Conservation (phyloP, 2,113 vertebrate species). For the Prochilodus magdalenae region DNA sequence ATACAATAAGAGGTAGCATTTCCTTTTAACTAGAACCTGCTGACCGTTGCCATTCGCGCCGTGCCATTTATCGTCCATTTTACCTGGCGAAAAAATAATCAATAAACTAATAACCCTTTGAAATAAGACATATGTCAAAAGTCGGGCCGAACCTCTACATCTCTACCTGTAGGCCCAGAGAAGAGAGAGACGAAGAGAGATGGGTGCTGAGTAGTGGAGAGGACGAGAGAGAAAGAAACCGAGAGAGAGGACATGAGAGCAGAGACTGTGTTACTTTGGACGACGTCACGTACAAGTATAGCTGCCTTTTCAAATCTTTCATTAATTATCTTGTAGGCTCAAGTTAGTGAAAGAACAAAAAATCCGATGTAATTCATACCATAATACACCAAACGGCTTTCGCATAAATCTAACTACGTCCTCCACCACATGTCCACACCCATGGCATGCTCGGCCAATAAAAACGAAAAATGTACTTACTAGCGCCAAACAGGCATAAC, state of each 20-base stretch:
- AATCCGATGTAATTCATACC: too few species aligned
- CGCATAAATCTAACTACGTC: too few species aligned
- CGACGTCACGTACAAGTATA: not conserved
- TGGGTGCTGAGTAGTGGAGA: too few species aligned
- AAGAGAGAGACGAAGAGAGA: constrained; percentile 83
- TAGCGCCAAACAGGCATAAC: too few species aligned
- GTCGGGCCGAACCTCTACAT: constrained; percentile 90
- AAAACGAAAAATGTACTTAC: too few species aligned
- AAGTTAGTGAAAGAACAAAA: too few species aligned
- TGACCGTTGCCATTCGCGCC: constrained; percentile 90
- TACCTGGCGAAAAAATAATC: constrained; percentile 94
- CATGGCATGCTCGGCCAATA: too few species aligned
- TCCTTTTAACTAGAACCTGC: constrained; percentile 99
- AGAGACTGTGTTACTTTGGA: not conserved
- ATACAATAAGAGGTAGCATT: constrained; percentile 99
- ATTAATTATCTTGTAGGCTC: not conserved
- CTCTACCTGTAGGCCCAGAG: constrained; percentile 81
- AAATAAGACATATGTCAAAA: constrained; percentile 99
- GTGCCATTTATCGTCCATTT: constrained; percentile 98
- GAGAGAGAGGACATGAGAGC: too few species aligned
- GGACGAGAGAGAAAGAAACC: constrained; percentile 69
- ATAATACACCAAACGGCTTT: too few species aligned
- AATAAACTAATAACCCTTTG: constrained; percentile 95
- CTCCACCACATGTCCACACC: too few species aligned
- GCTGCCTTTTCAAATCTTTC: not conserved